Conservation (phyloP, 2,113 vertebrate species). For the Chloropsis cyanopogon region DNA sequence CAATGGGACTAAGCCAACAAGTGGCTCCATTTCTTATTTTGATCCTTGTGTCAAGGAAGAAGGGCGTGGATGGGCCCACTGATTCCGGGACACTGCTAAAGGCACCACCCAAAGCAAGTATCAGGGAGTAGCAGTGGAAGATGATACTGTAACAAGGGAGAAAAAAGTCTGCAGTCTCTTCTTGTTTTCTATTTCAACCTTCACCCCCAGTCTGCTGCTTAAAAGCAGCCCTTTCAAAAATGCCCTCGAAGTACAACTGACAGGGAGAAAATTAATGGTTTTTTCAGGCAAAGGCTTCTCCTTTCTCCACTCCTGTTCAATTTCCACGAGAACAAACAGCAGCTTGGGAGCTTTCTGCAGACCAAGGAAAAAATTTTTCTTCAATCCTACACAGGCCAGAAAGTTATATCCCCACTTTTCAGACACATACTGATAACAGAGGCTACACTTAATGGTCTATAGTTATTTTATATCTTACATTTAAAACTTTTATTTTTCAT, state of each 20-base stretch:
- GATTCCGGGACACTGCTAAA: slow-evolving; percentile 1
- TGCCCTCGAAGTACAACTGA: neutral
- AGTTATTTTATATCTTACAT: neutral
- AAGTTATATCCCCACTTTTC: neutral
- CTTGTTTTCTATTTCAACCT: neutral
- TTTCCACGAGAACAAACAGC: neutral
- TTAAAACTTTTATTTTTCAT: neutral
- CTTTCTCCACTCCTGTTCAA: neutral
- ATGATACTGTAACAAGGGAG: neutral
- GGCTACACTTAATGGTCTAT: neutral
- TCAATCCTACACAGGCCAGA: neutral
- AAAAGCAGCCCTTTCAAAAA: neutral
- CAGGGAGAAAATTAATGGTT: neutral
- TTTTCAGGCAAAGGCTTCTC: neutral
- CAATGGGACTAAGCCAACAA: neutral
- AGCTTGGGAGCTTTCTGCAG: neutral
- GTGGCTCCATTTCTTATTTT: neutral
- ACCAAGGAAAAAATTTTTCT: neutral
- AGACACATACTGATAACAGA: neutral
- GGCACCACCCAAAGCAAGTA: slow-evolving; percentile 39
- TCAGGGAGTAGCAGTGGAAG: slow-evolving; percentile 6
- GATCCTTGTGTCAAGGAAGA: neutral
- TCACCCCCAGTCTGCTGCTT: neutral
- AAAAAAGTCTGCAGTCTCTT: neutral
- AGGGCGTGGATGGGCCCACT: neutral